Conservation (phyloP, 35 echinoderm and acorn worm species). For the Ophioderma brevispina region DNA sequence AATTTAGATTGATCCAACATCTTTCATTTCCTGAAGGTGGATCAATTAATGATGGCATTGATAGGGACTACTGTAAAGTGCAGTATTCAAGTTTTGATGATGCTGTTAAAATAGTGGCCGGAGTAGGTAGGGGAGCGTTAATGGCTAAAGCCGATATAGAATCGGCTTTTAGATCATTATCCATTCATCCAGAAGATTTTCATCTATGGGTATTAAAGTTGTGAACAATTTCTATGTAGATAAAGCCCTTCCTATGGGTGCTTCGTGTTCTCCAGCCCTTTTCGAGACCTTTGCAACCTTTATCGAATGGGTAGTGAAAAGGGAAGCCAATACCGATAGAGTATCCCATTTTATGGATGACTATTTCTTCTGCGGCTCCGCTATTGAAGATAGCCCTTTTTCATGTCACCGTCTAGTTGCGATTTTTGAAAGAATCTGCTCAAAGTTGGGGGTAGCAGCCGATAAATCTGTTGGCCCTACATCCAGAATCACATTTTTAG, state of each 20-base stretch:
- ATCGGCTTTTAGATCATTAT: not conserved
- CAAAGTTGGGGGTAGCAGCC: not conserved
- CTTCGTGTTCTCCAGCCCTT: not conserved
- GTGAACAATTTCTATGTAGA: not conserved
- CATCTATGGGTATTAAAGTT: not conserved
- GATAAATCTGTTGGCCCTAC: not conserved
- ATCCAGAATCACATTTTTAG: too few species aligned
- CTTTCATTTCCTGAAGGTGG: not conserved
- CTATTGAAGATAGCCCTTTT: not conserved
- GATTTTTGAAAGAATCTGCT: not conserved
- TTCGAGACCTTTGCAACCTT: not conserved
- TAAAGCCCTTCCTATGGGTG: constrained; percentile 15
- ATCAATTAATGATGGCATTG: not conserved
- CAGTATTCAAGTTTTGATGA: not conserved
- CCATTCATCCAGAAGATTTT: constrained; percentile 15
- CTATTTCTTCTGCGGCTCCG: not conserved
- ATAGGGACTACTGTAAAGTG: not conserved
- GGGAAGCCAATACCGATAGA: not conserved
- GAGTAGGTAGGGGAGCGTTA: not conserved
- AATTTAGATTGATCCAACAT: not conserved
- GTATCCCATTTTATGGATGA: not conserved
- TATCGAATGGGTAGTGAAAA: not conserved
- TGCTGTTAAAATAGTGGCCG: not conserved
- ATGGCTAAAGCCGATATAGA: not conserved
- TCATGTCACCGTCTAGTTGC: not conserved